Conservation (phyloP, 2,113 vertebrate genomes). For the Oncorhynchus keta region DNA sequence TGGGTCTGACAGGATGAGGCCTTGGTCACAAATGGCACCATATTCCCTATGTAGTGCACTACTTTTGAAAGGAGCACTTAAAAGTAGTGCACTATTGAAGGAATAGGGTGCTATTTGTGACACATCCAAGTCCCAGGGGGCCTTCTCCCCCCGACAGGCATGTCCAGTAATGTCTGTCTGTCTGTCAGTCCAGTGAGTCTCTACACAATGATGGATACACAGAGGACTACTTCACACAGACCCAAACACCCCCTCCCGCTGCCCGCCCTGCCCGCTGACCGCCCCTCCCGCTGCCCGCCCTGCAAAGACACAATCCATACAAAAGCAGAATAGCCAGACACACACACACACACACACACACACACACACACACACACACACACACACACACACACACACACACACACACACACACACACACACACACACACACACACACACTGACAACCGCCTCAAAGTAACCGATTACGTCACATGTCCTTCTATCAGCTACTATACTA, state of each 20-base stretch:
- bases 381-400: conserved; percentile 10
- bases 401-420: neutral
- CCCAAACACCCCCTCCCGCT: too few relatives aligned
- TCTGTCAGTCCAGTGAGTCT: conserved; percentile 48
- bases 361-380: neutral
- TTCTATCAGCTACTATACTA: conserved; percentile 14
- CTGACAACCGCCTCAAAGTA: conserved; percentile 18
- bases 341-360: too few relatives aligned
- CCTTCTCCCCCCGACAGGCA: conserved; percentile 31
- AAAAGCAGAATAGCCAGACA: conserved; percentile 47
- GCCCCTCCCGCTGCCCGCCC: too few relatives aligned
- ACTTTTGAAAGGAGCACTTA: too few relatives aligned
- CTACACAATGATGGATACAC: conserved; percentile 63
- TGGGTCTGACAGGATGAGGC: conserved; percentile 49
- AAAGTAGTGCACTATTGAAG: too few relatives aligned
- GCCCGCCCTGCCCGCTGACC: too few relatives aligned
- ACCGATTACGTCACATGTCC: conserved; percentile 33
- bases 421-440: conserved; percentile 10
- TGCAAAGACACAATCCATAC: neutral
- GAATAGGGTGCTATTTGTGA: too few relatives aligned
- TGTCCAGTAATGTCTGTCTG: too few relatives aligned
- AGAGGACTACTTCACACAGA: conserved; percentile 49
- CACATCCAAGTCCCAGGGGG: conserved; percentile 47
- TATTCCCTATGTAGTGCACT: too few relatives aligned
- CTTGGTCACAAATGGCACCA: too few relatives aligned